These are phyloP conservation scores for Parthenolecanium corni DNA, from an alignment of 2,888 invertebrate genomes.

Conservation along the genomic window DNA sequence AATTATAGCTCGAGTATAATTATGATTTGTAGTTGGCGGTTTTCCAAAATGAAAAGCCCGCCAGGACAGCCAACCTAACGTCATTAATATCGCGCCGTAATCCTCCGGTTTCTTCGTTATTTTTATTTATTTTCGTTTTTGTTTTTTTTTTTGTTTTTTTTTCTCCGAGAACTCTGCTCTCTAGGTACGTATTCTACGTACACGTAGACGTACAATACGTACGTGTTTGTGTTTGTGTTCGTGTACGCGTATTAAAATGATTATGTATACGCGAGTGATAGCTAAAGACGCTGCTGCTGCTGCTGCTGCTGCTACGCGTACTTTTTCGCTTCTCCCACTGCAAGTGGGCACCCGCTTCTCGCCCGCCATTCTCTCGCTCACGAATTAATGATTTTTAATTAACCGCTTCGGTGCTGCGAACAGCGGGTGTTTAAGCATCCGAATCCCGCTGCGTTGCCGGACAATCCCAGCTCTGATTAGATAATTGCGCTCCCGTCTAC, in stretches of 20 bases:
- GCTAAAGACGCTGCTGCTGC: too few species aligned
- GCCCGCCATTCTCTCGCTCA: not conserved
- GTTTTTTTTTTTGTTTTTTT: too few species aligned
- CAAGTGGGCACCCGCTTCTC: too few species aligned
- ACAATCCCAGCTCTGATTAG: slow-evolving; percentile 30
- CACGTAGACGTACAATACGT: too few species aligned
- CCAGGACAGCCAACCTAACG: slow-evolving; percentile 29
- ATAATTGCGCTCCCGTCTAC: slow-evolving; percentile 29
- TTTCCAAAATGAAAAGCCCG: slow-evolving; percentile 29
- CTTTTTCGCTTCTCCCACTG: too few species aligned
- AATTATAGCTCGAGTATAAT: slow-evolving; percentile 29
- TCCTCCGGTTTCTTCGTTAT: slow-evolving; percentile 1
- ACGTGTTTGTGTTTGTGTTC: too few species aligned
- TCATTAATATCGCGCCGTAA: slow-evolving; percentile 27
- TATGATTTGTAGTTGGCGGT: slow-evolving; percentile 30
- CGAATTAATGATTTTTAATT: slow-evolving; percentile 30
- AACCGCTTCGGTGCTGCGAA: slow-evolving; percentile 28
- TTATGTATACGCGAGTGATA: too few species aligned
- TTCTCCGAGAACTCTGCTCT: too few species aligned
- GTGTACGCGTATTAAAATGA: too few species aligned
- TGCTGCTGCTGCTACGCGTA: too few species aligned
- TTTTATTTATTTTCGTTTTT: not conserved
- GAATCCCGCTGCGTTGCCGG: slow-evolving; percentile 24
- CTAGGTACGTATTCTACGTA: too few species aligned
- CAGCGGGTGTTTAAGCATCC: slow-evolving; percentile 29